Percentiles rank a stretch among this genome's conserved stretches.
These are phyloP conservation scores for Vultur gryphus DNA, from an alignment of 2,797 vertebrate genomes.

Conservation along the genomic window DNA sequence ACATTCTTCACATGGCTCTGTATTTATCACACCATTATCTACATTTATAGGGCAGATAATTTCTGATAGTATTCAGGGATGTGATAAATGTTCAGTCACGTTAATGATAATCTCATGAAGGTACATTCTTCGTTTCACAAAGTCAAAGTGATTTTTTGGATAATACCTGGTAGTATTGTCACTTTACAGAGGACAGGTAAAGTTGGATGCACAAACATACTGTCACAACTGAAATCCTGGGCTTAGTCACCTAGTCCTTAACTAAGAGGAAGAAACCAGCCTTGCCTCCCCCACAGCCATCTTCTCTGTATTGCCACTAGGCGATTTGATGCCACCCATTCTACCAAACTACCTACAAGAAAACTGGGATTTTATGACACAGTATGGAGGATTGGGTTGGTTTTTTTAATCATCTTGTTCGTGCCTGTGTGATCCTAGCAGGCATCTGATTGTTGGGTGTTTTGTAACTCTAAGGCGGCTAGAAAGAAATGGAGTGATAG, in stretches of 20 bases:
- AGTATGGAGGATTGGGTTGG: neutral
- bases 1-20: neutral
- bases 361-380: neutral
- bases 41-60: neutral
- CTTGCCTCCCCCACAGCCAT: neutral
- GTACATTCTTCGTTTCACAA: neutral
- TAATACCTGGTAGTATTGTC: neutral
- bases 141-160: neutral
- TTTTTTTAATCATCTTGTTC: neutral
- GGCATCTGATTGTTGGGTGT: neutral
- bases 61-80: neutral
- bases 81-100: neutral
- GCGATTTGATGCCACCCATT: neutral
- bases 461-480: neutral
- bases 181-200: neutral
- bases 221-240: neutral
- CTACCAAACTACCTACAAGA: neutral
- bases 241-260: neutral
- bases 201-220: neutral
- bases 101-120: neutral
- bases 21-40: neutral
- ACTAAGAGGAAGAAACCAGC: neutral
- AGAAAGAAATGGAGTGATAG: neutral
- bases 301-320: neutral
- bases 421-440: neutral